These are phyloP conservation scores for Octodon degus DNA, from an alignment of 2,113 vertebrate species.

Conservation along the genomic window DNA sequence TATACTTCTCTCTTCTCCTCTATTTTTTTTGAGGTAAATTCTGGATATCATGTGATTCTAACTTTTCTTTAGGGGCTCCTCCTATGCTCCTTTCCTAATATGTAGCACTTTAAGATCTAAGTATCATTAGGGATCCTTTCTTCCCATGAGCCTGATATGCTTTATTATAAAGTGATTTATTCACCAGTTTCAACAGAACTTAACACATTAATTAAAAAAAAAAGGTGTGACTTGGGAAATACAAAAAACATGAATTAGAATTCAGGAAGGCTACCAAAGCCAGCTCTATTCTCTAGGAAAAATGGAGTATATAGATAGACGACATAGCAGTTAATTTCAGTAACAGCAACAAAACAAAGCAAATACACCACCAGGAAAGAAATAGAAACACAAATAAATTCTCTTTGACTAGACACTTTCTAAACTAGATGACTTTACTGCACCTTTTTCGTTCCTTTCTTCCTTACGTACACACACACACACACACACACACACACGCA, in stretches of 20 bases:
- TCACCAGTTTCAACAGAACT: conserved; percentile 37
- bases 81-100: not conserved
- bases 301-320: not conserved
- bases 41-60: not conserved
- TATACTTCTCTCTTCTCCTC: not conserved
- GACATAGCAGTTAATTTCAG: conserved; percentile 1
- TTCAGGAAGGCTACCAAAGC: not conserved
- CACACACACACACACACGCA: too few species aligned
- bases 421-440: conserved; percentile 40
- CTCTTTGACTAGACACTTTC: not conserved
- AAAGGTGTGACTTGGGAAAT: not conserved
- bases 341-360: conserved; percentile 30
- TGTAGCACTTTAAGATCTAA: conserved; percentile 7
- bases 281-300: not conserved
- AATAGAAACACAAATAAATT: not conserved
- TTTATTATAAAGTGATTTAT: conserved; percentile 31
- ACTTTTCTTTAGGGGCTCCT: not conserved
- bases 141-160: not conserved
- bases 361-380: not conserved
- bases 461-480: too few species aligned
- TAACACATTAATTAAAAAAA: not conserved
- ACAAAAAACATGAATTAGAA: conserved; percentile 2
- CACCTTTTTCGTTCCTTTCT: too few species aligned
- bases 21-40: not conserved
- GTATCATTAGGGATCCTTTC: not conserved